phyloP scores from a whole-genome alignment of 2,797 vertebrate genomes.

The Pseudochaenichthys georgianus region DNA sequence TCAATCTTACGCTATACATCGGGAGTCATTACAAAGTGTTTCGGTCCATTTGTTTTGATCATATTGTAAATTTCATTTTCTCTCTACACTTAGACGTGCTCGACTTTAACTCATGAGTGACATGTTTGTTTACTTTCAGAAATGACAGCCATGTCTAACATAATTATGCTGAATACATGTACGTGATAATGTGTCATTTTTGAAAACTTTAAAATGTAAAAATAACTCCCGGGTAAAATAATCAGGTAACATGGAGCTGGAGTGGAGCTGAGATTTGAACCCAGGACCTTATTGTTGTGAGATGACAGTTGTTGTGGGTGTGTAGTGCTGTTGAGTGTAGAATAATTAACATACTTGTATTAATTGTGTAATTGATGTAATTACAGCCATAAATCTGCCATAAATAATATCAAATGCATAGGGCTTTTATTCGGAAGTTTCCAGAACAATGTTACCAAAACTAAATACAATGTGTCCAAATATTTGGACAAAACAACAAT shows the following conservation, averaged over 20 bases:
- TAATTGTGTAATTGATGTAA: too few species aligned
- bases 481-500: too few species aligned
- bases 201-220: background rate
- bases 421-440: background rate
- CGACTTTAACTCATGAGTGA: constrained; percentile 34
- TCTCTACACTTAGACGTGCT: constrained; percentile 15
- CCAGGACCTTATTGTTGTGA: background rate
- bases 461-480: background rate
- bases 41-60: constrained; percentile 60
- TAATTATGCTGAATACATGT: too few species aligned
- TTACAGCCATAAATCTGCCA: background rate
- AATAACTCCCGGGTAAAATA: background rate
- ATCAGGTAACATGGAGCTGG: too few species aligned
- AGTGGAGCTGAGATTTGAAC: background rate
- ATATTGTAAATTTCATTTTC: constrained; percentile 47
- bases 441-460: background rate
- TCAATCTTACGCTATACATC: constrained; percentile 54
- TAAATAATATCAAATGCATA: background rate
- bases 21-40: constrained; percentile 49
- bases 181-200: too few species aligned
- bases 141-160: too few species aligned
- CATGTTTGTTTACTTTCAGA: constrained; percentile 9
- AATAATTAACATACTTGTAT: too few species aligned
- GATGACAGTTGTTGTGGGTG: background rate
- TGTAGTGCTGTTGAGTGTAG: too few species aligned